Evolutionary conservation across 2,113 vertebrate genomes (phyloP), one percentile per base, ranked within the genome.

Genomic region (Lamprotornis superbus): DNA sequence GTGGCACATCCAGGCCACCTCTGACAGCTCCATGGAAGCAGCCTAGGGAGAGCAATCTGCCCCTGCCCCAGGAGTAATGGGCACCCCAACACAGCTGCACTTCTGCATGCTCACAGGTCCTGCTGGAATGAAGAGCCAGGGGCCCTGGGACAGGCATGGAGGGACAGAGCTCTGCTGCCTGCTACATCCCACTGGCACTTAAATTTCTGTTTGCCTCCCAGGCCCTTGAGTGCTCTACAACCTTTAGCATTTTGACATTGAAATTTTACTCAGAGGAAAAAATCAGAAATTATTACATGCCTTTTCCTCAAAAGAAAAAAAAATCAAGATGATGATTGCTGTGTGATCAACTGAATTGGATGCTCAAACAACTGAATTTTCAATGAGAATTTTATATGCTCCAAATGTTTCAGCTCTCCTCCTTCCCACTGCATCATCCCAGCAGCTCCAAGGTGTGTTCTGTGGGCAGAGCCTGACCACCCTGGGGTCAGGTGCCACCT

Each of bases 361-460:
- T 42, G 33, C 30, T 39, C 28, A 73, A 89, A 76, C 2, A 83
- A 59, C 17, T 52, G 55, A 77, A 28, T 46, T 74, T 83, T 65
- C 83, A 69, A 35, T 69, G 31, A 42, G 37, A 64, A 77, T 77
- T 87, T 59, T 15, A 21, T 17, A 50, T 23, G 19, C 2, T 79
- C 21, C 65, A 71, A 30, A 35, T 68, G 46, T 12, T 88, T 68
- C 52, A 73, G 35, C 14, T 76, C 9, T 53, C 25, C 17, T 83
- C 31, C 71, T n/a, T 83, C 69, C 40, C 60, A 44, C 12, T 52
- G 42, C 8, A 15, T 10, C 55, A 46, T 49, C 14, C 50, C 7
- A 7, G 23, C 68, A 67, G 44, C 46, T 77, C 44, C 53, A n/a
- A 46, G 53, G 15, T 0, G 0, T 1, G n/a, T 0, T 3, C 12